Percentiles rank a stretch among this genome's conserved stretches.
These are phyloP conservation scores for Saguinus midas DNA, from an alignment of 2,113 vertebrate species.

Conservation along the genomic window DNA sequence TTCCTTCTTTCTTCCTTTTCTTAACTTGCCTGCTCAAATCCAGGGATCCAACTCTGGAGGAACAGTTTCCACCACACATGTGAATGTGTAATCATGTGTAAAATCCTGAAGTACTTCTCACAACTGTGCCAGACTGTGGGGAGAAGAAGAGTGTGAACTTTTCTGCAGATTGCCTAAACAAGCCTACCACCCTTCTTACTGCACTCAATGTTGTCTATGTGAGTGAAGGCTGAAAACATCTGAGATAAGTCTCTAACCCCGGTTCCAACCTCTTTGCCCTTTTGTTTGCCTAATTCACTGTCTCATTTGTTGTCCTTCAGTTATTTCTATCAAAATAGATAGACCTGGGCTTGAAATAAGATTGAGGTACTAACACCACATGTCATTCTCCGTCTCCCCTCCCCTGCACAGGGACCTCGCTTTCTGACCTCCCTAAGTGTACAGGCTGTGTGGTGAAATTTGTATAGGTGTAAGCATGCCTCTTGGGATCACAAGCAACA, in stretches of 20 bases:
- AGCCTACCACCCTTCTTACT: neutral
- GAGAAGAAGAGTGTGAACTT: neutral
- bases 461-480: neutral
- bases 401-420: neutral
- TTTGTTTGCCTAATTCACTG: neutral
- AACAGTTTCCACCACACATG: neutral
- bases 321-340: neutral
- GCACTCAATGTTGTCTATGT: neutral
- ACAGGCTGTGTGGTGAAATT: neutral
- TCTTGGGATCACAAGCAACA: neutral
- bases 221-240: neutral
- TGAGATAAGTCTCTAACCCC: neutral
- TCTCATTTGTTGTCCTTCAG: neutral
- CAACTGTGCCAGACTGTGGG: neutral
- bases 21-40: neutral
- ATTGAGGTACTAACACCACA: neutral
- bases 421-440: neutral
- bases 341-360: neutral
- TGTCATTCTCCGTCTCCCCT: neutral
- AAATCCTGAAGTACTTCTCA: neutral
- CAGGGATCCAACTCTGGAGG: neutral
- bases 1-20: neutral
- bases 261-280: neutral
- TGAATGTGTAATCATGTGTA: neutral
- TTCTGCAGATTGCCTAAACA: neutral